These are phyloP conservation scores for Montipora capricornis DNA, from an alignment of 64 coral and sea anemone species.

Conservation along the genomic window DNA sequence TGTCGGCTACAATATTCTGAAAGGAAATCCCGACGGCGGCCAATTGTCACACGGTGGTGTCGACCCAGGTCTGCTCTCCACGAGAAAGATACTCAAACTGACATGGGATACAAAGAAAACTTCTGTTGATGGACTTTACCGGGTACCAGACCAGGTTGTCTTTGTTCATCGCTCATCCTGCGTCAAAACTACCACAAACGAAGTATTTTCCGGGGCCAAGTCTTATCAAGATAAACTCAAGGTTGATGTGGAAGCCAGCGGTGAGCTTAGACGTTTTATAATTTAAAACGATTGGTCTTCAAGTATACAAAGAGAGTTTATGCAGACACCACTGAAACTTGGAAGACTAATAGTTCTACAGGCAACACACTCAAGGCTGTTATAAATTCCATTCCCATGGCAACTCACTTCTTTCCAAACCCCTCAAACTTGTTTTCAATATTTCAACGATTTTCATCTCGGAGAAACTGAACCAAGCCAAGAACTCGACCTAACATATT, in stretches of 20 bases:
- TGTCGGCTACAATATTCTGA: constrained; percentile 13
- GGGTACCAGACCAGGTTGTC: constrained; percentile 14
- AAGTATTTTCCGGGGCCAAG: neutral
- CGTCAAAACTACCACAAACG: neutral
- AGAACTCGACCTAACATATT: no score
- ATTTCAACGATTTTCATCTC: no score
- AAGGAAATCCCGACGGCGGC: neutral
- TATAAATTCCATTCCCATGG: no score
- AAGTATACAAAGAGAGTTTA: no score
- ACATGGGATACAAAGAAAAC: neutral
- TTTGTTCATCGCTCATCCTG: constrained; percentile 4
- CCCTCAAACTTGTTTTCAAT: no score
- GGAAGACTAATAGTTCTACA: no score
- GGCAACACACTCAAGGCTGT: no score
- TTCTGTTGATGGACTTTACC: neutral
- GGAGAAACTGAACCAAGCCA: no score
- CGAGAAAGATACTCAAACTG: constrained; percentile 8
- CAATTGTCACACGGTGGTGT: neutral
- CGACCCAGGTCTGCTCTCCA: constrained; percentile 5
- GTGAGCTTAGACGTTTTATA: neutral
- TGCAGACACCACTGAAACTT: no score
- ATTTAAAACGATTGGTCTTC: neutral
- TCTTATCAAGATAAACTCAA: constrained; percentile 36
- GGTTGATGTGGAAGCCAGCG: neutral
- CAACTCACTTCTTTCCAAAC: no score